Conservation (phyloP, 2,113 vertebrate species). For the Ariopsis seemanni region DNA sequence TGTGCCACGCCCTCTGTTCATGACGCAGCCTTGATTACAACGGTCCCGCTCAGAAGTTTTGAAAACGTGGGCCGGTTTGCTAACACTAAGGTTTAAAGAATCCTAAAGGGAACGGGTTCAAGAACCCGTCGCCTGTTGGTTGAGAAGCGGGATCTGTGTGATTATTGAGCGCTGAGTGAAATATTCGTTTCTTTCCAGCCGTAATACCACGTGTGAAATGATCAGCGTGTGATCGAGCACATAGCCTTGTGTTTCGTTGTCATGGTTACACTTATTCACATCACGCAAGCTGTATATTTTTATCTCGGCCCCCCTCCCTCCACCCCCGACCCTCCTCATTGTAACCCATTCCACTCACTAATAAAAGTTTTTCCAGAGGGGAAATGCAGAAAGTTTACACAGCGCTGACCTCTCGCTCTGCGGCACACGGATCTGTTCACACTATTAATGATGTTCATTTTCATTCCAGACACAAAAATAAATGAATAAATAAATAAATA, state of each 20-base stretch:
- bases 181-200: neutral
- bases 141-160: too few species aligned
- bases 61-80: too few species aligned
- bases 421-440: neutral
- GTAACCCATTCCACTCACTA: neutral
- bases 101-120: too few species aligned
- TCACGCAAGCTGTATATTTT: neutral
- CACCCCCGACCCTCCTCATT: too few species aligned
- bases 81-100: too few species aligned
- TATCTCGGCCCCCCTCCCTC: neutral
- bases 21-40: too few species aligned
- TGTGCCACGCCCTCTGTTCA: too few species aligned
- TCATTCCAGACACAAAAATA: neutral
- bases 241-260: neutral
- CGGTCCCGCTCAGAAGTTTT: too few species aligned
- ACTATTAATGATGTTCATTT: neutral
- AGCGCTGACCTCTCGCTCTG: neutral
- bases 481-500: neutral
- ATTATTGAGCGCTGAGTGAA: neutral
- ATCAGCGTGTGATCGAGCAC: neutral
- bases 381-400: neutral
- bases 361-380: neutral
- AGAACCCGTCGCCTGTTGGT: too few species aligned
- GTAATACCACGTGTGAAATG: neutral
- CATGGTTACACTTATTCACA: neutral